Conservation (phyloP, 2,797 vertebrate species). For the Delichon dasypus region DNA sequence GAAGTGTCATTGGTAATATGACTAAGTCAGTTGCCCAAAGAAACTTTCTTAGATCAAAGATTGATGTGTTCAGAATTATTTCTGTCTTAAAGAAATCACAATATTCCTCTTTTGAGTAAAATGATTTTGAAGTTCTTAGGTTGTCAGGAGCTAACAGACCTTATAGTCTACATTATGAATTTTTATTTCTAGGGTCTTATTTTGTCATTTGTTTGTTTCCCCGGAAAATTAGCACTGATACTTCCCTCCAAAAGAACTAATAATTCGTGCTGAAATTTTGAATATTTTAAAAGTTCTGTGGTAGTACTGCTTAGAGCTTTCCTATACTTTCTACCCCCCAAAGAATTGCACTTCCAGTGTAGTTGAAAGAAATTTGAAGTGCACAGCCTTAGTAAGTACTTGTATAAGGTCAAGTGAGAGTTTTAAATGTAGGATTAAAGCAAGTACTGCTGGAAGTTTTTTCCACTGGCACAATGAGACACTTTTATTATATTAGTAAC, state of each 20-base stretch:
- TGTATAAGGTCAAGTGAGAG: not conserved
- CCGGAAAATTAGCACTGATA: not conserved
- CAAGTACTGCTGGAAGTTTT: not conserved
- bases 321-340: not conserved
- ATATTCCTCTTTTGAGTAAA: not conserved
- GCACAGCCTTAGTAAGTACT: not conserved
- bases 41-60: not conserved
- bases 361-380: not conserved
- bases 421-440: slow-evolving; percentile 4
- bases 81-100: not conserved
- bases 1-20: not conserved
- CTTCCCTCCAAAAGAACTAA: not conserved
- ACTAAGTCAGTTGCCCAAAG: not conserved
- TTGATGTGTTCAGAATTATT: not conserved
- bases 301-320: not conserved
- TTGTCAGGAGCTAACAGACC: not conserved
- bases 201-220: not conserved
- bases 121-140: not conserved
- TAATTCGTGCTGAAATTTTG: not conserved
- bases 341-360: not conserved
- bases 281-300: not conserved
- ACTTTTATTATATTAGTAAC: not conserved
- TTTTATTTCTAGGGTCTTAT: not conserved
- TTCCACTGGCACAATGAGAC: not conserved
- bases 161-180: not conserved